Percentiles rank a stretch among this genome's conserved stretches.
Evolutionary conservation across 2,113 vertebrate genomes (phyloP).

Genomic region (Entosphenus tridentatus): DNA sequence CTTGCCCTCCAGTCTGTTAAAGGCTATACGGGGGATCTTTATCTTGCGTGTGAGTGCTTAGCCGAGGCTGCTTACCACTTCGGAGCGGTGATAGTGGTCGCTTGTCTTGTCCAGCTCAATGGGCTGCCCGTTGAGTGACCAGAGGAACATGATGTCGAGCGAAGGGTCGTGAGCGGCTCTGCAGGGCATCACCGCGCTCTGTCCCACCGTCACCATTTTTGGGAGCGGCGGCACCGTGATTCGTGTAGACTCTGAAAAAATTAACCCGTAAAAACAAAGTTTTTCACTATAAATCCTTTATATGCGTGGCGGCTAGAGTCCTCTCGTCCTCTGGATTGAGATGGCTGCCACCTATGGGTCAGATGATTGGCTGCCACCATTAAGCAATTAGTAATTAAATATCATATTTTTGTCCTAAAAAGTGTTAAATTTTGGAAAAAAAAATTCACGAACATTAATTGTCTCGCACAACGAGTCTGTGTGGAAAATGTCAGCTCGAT

Average conservation of each 20-base stretch:
- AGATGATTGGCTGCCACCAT: too few relatives aligned
- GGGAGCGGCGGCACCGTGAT: neutral
- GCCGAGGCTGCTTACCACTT: constrained; percentile 32
- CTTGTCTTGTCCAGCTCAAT: constrained; percentile 57
- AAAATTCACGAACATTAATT: too few relatives aligned
- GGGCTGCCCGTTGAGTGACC: constrained; percentile 54
- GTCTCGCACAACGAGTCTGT: too few relatives aligned
- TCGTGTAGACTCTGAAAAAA: neutral
- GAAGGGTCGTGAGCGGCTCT: constrained; percentile 48
- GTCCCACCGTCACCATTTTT: constrained; percentile 41
- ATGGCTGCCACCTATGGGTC: too few relatives aligned
- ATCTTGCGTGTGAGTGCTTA: neutral
- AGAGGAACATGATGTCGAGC: constrained; percentile 73
- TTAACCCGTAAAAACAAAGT: too few relatives aligned
- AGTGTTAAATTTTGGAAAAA: too few relatives aligned
- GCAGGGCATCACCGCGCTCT: constrained; percentile 58
- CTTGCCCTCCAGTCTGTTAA: neutral
- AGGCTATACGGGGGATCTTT: neutral
- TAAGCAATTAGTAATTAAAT: too few relatives aligned
- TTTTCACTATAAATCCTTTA: too few relatives aligned
- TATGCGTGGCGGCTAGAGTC: too few relatives aligned
- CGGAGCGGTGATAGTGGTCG: constrained; percentile 51
- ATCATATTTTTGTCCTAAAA: too few relatives aligned
- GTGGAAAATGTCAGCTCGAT: too few relatives aligned
- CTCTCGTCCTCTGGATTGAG: too few relatives aligned